Conservation (phyloP, 2,113 vertebrate genomes). For the Chaetops frenatus region DNA sequence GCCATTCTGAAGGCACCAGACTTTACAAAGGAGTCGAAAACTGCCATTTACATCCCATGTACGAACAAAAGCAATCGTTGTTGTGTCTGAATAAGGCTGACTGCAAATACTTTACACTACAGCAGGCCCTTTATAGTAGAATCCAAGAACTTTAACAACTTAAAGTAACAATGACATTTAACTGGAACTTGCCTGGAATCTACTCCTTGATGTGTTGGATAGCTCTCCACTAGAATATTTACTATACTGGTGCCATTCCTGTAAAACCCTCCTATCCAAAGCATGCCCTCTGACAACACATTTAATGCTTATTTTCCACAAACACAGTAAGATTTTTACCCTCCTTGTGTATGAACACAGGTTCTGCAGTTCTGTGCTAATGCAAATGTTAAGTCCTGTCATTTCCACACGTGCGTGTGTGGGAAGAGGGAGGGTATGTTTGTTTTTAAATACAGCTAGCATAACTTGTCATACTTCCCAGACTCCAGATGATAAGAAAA, state of each 20-base stretch:
- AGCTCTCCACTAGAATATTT: not conserved
- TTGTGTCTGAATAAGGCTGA: not conserved
- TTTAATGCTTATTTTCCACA: not conserved
- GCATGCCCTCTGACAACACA: not conserved
- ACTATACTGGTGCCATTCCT: not conserved
- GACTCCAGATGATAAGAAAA: not conserved
- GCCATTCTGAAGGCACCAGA: not conserved
- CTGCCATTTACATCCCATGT: not conserved
- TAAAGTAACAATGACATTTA: not conserved
- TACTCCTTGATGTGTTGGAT: not conserved
- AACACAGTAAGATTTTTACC: not conserved
- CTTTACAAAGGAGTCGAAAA: not conserved
- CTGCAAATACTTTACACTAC: not conserved
- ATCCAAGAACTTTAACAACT: not conserved
- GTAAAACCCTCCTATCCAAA: not conserved
- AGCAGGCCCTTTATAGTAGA: not conserved
- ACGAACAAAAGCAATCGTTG: not conserved
- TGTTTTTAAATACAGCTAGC: constrained; percentile 13
- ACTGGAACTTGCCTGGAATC: not conserved
- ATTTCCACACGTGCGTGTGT: not conserved
- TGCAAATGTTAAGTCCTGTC: not conserved
- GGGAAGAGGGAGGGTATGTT: constrained; percentile 5
- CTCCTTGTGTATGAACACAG: not conserved
- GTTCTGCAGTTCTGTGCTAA: not conserved
- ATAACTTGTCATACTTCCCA: not conserved